Evolutionary conservation across 2,113 vertebrate species (phyloP).

Genomic region (Psettodes erumei): DNA sequence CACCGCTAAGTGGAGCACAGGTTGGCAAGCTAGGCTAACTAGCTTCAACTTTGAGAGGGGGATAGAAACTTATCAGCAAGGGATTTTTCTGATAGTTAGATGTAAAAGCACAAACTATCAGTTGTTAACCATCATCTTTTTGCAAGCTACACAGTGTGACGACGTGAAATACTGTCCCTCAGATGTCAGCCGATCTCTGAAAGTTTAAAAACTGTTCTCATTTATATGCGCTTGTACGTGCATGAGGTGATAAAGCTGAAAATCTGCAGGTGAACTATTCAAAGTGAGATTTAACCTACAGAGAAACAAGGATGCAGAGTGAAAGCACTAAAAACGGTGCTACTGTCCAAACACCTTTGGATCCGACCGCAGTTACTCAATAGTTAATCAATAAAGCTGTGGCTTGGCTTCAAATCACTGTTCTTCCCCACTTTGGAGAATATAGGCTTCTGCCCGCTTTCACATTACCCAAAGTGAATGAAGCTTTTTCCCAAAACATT

Average conservation of each 20-base stretch:
- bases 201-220: background rate
- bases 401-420: slow-evolving; percentile 30
- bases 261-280: background rate
- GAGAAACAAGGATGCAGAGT: background rate
- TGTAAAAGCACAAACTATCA: no score
- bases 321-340: slow-evolving; percentile 22
- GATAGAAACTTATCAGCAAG: no score
- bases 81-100: no score
- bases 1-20: no score
- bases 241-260: background rate
- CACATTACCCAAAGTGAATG: slow-evolving; percentile 31
- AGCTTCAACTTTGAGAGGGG: no score
- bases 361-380: slow-evolving; percentile 23
- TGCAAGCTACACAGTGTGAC: no score
- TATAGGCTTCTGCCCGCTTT: slow-evolving; percentile 32
- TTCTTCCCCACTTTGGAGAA: slow-evolving; percentile 39
- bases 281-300: background rate
- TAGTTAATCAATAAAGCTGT: slow-evolving; percentile 49
- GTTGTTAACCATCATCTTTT: background rate
- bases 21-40: no score
- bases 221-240: background rate
- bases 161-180: no score
- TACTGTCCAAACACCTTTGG: slow-evolving; percentile 15
- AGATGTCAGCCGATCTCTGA: background rate
- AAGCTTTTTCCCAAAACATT: slow-evolving; percentile 32